Conservation (phyloP, 2,113 vertebrate species). For the Tamias sibiricus region DNA sequence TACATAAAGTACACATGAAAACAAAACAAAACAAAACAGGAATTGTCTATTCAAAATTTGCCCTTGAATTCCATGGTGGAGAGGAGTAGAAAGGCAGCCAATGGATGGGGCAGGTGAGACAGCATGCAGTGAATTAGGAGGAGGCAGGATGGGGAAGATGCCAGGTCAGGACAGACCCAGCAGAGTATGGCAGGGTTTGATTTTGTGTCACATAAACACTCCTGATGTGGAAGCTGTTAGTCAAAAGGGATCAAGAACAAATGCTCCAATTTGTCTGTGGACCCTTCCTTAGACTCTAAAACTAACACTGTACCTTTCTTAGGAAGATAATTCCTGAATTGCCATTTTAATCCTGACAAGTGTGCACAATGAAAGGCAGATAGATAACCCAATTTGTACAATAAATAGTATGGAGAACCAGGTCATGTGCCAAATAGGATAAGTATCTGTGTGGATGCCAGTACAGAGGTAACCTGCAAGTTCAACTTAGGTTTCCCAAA, state of each 20-base stretch:
- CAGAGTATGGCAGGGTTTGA: neutral
- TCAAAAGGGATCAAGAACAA: neutral
- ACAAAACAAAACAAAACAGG: neutral
- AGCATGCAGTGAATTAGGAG: neutral
- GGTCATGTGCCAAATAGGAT: neutral
- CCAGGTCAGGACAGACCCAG: neutral
- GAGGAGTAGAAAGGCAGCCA: neutral
- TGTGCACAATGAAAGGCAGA: neutral
- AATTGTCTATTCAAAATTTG: neutral
- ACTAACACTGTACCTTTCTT: neutral
- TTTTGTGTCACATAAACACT: neutral
- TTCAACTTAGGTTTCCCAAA: neutral
- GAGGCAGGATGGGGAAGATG: neutral
- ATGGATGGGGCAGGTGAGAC: neutral
- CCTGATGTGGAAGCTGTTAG: neutral
- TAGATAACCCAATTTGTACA: neutral
- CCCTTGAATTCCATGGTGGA: neutral
- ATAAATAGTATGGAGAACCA: neutral
- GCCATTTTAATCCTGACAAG: slow-evolving; percentile 29
- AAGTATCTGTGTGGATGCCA: neutral
- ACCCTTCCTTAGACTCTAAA: neutral
- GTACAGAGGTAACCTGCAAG: neutral
- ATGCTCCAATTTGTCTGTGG: neutral
- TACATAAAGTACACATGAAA: neutral
- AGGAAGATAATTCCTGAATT: slow-evolving; percentile 21